phyloP scores from a whole-genome alignment of 2,888 invertebrate genomes.

The Nineta flava region DNA sequence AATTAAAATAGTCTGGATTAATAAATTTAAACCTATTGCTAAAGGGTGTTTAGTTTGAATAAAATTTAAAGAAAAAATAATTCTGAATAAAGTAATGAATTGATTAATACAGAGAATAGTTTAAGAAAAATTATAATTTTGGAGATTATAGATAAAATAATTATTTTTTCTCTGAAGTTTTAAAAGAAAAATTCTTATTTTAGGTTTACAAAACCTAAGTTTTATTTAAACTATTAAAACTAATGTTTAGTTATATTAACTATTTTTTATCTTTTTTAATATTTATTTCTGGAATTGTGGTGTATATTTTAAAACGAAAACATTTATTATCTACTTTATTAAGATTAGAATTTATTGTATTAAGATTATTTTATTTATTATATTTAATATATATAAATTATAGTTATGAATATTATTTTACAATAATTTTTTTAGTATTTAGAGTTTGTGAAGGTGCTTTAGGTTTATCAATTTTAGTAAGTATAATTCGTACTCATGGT shows the following conservation, averaged over 20 bases:
- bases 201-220: constrained; percentile 54
- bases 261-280: constrained; percentile 30
- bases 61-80: constrained; percentile 25
- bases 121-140: constrained; percentile 53
- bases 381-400: constrained; percentile 30
- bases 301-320: constrained; percentile 38
- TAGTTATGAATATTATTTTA: constrained; percentile 36
- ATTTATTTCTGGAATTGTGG: constrained; percentile 32
- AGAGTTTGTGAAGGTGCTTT: constrained; percentile 48
- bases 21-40: constrained; percentile 35
- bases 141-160: constrained; percentile 44
- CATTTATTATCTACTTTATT: constrained; percentile 42
- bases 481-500: constrained; percentile 40
- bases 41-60: constrained; percentile 33
- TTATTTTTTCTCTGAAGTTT: constrained; percentile 42
- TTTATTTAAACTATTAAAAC: constrained; percentile 51
- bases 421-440: constrained; percentile 43
- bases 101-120: constrained; percentile 38
- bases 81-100: constrained; percentile 18
- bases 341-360: constrained; percentile 43
- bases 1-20: constrained; percentile 34
- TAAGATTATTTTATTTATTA: constrained; percentile 36
- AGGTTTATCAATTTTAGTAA: constrained; percentile 42
- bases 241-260: constrained; percentile 32
- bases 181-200: constrained; percentile 38